Conservation (phyloP, 2,888 invertebrate genomes). For the Drosophila birchii region DNA sequence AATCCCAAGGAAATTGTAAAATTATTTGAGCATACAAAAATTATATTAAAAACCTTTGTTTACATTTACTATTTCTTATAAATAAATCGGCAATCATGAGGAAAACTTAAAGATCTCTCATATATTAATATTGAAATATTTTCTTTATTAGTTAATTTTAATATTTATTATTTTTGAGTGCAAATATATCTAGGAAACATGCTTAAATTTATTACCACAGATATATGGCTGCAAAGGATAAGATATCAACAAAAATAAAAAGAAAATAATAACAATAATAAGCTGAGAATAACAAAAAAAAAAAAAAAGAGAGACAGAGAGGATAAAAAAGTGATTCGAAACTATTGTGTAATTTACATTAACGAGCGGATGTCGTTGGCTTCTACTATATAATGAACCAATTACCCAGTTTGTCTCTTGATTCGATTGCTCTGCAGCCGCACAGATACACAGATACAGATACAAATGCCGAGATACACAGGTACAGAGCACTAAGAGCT, state of each 20-base stretch:
- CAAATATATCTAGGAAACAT: neutral
- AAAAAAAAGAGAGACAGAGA: conserved; percentile 14
- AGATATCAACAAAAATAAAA: neutral
- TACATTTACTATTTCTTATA: neutral
- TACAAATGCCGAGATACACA: conserved; percentile 14
- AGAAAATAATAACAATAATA: conserved; percentile 9
- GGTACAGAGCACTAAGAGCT: neutral
- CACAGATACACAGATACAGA: conserved; percentile 18
- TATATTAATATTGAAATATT: neutral
- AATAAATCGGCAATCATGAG: neutral
- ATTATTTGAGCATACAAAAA: neutral
- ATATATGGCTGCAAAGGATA: neutral
- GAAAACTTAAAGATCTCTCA: neutral
- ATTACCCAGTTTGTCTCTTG: conserved; percentile 80
- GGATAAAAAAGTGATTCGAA: conserved; percentile 48
- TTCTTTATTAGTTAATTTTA: neutral
- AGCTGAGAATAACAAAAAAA: conserved; percentile 5
- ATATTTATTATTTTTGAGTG: neutral
- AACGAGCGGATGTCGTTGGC: conserved; percentile 78
- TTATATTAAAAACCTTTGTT: neutral
- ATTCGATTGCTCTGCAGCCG: conserved; percentile 72
- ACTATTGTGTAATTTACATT: conserved; percentile 79
- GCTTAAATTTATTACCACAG: neutral
- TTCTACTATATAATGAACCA: conserved; percentile 77
- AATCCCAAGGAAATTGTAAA: too few relatives aligned